These are phyloP conservation scores for Sthenelais limicola DNA, from an alignment of 2,888 invertebrate species.

Conservation along the genomic window DNA sequence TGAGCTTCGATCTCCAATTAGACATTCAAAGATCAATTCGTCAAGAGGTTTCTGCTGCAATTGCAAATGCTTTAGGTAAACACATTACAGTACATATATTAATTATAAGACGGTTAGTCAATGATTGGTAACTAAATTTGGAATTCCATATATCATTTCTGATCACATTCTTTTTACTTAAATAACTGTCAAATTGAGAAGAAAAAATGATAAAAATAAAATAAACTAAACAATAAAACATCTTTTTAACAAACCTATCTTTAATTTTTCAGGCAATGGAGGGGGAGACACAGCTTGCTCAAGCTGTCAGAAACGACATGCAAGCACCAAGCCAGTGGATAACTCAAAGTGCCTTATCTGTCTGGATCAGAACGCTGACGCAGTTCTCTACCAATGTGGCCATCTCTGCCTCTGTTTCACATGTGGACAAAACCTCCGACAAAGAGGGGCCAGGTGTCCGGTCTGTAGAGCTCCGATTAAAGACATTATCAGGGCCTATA, in stretches of 20 bases:
- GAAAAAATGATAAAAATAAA: no score
- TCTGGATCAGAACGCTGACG: constrained; percentile 65
- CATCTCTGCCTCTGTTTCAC: constrained; percentile 70
- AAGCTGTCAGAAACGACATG: no score
- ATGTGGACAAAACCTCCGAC: constrained; percentile 67
- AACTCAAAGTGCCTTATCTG: constrained; percentile 70
- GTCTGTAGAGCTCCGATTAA: constrained; percentile 70
- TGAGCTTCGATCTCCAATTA: constrained; percentile 69
- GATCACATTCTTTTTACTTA: no score
- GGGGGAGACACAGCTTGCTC: no score
- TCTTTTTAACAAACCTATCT: no score
- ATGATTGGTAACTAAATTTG: no score
- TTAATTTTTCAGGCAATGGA: no score
- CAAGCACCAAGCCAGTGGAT: constrained; percentile 58
- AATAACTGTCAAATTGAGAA: no score
- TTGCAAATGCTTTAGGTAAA: constrained; percentile 13
- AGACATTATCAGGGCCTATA: constrained; percentile 69
- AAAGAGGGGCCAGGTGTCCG: constrained; percentile 64
- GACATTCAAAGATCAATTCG: constrained; percentile 70
- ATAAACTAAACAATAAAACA: no score
- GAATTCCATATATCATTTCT: no score
- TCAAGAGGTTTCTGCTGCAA: constrained; percentile 70
- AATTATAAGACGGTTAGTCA: no score
- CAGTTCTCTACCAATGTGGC: constrained; percentile 71
- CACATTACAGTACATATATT: no score